phyloP scores from a whole-genome alignment of 2,113 vertebrate species.

The Oxygymnocypris stewartii region DNA sequence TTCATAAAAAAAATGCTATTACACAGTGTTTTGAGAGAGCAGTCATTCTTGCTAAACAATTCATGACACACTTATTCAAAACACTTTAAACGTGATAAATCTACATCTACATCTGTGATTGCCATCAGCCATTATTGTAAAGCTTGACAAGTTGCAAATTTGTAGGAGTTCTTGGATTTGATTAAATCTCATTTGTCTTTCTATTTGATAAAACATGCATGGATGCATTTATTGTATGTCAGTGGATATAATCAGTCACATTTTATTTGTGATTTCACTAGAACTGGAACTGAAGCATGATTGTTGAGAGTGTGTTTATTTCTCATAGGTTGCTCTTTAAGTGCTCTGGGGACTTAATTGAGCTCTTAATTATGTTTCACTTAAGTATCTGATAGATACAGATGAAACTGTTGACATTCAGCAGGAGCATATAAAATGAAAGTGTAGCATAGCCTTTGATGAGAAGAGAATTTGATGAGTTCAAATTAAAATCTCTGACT shows the following conservation, averaged over 20 bases:
- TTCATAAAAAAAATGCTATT: not conserved
- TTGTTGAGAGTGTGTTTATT: not conserved
- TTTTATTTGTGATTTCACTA: not conserved
- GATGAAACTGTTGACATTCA: constrained; percentile 25
- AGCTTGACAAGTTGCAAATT: not conserved
- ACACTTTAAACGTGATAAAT: not conserved
- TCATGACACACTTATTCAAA: too few relatives aligned
- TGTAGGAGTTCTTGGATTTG: not conserved
- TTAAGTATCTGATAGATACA: constrained; percentile 26
- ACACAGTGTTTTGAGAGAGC: not conserved
- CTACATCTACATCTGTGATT: not conserved
- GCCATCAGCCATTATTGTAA: not conserved
- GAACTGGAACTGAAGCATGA: not conserved
- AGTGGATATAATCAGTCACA: not conserved
- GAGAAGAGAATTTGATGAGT: constrained; percentile 10
- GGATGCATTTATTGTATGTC: not conserved
- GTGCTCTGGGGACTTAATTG: not conserved
- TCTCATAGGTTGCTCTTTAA: constrained; percentile 11
- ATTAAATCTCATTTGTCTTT: not conserved
- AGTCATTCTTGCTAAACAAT: not conserved
- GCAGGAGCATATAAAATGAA: not conserved
- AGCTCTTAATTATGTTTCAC: constrained; percentile 23
- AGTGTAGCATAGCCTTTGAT: constrained; percentile 22
- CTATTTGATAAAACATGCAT: not conserved
- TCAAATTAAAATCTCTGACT: constrained; percentile 16